phyloP scores from a whole-genome alignment of 2,888 invertebrate species.

The Aleiodes leptofemur region DNA sequence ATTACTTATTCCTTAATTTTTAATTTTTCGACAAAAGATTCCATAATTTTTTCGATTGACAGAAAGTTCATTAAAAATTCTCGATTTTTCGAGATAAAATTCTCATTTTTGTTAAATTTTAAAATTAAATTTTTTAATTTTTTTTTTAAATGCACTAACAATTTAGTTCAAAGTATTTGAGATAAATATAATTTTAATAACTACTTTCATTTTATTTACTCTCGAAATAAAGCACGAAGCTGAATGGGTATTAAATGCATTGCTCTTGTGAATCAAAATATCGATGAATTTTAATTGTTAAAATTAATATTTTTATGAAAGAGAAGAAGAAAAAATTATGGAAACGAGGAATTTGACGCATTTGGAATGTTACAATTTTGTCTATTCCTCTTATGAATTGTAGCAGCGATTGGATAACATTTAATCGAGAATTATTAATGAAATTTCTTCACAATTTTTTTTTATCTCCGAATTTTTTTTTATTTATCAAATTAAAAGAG shows the following conservation, averaged over 20 bases:
- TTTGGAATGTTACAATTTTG: conserved; percentile 69
- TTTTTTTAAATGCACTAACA: conserved; percentile 54
- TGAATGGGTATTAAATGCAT: conserved; percentile 49
- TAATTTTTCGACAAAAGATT: neutral
- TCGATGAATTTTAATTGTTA: conserved; percentile 20
- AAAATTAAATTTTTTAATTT: conserved; percentile 1
- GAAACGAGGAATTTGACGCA: conserved; percentile 55
- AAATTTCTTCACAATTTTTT: conserved; percentile 21
- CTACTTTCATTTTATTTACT: conserved; percentile 34
- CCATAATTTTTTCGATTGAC: conserved; percentile 16
- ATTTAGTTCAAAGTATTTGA: conserved; percentile 42
- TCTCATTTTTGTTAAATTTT: neutral
- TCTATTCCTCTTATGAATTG: conserved; percentile 38
- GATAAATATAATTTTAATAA: conserved; percentile 44
- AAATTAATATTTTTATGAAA: neutral
- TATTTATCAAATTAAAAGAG: too few relatives aligned
- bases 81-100: conserved; percentile 32
- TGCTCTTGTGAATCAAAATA: conserved; percentile 34
- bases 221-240: conserved; percentile 37
- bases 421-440: conserved; percentile 33
- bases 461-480: conserved; percentile 8
- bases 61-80: conserved; percentile 15
- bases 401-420: conserved; percentile 11
- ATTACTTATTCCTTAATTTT: too few relatives aligned
- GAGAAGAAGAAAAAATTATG: neutral